Conservation (phyloP, 2,888 invertebrate species). For the Latheticus oryzae region DNA sequence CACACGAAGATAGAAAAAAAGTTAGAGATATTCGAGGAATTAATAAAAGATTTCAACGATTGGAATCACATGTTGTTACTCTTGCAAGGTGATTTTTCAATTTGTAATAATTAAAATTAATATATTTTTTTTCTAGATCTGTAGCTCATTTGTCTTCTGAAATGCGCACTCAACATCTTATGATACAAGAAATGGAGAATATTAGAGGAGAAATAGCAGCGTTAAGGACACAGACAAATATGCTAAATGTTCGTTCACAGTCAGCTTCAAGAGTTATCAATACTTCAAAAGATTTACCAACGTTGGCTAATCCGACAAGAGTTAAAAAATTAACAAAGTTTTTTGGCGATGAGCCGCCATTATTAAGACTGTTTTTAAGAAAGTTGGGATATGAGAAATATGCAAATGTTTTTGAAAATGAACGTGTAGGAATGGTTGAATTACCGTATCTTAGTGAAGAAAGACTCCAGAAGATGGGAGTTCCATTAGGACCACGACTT, state of each 20-base stretch:
- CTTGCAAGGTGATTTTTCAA: conserved; percentile 71
- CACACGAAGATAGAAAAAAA: conserved; percentile 80
- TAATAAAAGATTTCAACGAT: conserved; percentile 86
- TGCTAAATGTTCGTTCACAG: conserved; percentile 74
- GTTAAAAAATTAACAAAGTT: conserved; percentile 92
- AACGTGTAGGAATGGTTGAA: conserved; percentile 90
- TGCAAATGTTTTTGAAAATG: conserved; percentile 83
- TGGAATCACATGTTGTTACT: conserved; percentile 93
- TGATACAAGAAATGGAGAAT: conserved; percentile 91
- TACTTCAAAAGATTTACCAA: conserved; percentile 72
- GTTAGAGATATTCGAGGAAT: conserved; percentile 79
- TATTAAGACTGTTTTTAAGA: conserved; percentile 88
- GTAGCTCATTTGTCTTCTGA: conserved; percentile 93
- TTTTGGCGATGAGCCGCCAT: conserved; percentile 93
- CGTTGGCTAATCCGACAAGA: conserved; percentile 86
- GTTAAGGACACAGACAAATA: conserved; percentile 75
- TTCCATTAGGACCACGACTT: conserved; percentile 90
- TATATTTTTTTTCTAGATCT: conserved; percentile 63
- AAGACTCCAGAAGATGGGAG: conserved; percentile 85
- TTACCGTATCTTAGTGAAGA: conserved; percentile 92
- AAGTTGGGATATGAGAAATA: conserved; percentile 96
- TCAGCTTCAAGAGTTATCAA: conserved; percentile 71
- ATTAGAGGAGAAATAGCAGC: conserved; percentile 85
- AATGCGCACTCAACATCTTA: conserved; percentile 88
- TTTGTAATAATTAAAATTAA: background rate